A percentile compares a stretch with the other conserved stretches of the same genome.
Evolutionary conservation across 2,113 vertebrate species (phyloP).

Genomic region (Balaeniceps rex): DNA sequence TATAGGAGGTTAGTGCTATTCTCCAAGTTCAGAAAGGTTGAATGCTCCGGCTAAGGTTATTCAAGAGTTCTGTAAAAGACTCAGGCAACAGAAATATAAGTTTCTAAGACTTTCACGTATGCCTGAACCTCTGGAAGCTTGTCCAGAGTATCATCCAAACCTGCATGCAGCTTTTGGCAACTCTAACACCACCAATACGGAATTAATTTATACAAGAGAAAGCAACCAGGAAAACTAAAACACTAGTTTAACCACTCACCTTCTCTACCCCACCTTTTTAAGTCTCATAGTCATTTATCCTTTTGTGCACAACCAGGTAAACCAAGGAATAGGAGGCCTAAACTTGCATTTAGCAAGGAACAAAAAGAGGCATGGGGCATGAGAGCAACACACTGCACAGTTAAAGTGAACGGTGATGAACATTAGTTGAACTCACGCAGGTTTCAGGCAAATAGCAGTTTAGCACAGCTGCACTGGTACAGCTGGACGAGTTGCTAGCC

Average conservation of each 20-base stretch:
- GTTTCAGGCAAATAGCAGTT: not conserved
- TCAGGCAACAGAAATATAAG: not conserved
- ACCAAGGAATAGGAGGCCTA: not conserved
- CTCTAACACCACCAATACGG: not conserved
- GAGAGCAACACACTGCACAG: fast-evolving
- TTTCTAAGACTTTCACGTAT: not conserved
- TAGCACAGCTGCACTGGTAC: not conserved
- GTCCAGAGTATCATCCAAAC: not conserved
- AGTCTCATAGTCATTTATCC: not conserved
- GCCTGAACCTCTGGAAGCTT: not conserved
- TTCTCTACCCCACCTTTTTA: not conserved
- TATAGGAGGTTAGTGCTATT: not conserved
- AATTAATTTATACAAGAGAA: not conserved
- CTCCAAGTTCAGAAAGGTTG: not conserved
- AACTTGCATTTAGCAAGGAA: not conserved
- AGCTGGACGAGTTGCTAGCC: not conserved
- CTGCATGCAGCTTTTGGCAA: not conserved
- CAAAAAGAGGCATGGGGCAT: fast-evolving
- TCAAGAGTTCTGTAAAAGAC: not conserved
- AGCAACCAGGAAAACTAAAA: not conserved
- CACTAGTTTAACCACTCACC: not conserved
- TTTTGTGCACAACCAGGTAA: not conserved
- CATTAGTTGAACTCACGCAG: not conserved
- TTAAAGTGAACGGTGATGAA: fast-evolving
- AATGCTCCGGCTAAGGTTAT: not conserved